Evolutionary conservation across 2,797 vertebrate genomes (phyloP).

Genomic region (Petrocephalus sullivani): DNA sequence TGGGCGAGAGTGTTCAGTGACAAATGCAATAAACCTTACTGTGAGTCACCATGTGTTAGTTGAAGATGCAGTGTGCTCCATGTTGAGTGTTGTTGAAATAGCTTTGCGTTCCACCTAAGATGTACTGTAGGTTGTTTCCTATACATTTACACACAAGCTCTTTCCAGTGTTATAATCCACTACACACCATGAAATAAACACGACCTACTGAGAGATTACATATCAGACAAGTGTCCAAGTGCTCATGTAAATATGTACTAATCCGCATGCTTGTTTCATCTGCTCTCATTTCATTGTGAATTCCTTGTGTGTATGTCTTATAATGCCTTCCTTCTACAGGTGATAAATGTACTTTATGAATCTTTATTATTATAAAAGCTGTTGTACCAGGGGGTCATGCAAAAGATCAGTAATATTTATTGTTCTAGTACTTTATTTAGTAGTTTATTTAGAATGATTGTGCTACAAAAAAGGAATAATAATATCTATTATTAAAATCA

Average conservation of each 20-base stretch:
- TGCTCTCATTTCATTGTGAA: background rate
- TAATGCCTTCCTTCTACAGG: background rate
- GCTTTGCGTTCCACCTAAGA: background rate
- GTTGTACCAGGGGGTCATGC: background rate
- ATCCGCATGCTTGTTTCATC: constrained; percentile 58
- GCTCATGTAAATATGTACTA: constrained; percentile 52
- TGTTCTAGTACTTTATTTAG: background rate
- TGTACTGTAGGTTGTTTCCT: background rate
- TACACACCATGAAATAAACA: background rate
- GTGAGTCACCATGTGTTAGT: background rate
- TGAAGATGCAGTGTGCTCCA: background rate
- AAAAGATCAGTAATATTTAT: background rate
- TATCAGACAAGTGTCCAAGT: constrained; percentile 14
- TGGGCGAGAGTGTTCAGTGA: background rate
- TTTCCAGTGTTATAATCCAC: background rate
- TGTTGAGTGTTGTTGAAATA: background rate
- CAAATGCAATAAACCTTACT: constrained; percentile 7
- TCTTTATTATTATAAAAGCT: background rate
- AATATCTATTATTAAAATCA: background rate
- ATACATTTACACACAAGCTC: background rate
- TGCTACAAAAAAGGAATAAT: background rate
- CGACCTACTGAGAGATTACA: background rate
- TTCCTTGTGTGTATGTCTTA: background rate
- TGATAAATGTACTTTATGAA: background rate
- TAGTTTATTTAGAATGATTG: background rate